Evolutionary conservation across 2,888 invertebrate species (phyloP), one percentile per base, ranked within the genome.

Genomic region (Lypha dubia): DNA sequence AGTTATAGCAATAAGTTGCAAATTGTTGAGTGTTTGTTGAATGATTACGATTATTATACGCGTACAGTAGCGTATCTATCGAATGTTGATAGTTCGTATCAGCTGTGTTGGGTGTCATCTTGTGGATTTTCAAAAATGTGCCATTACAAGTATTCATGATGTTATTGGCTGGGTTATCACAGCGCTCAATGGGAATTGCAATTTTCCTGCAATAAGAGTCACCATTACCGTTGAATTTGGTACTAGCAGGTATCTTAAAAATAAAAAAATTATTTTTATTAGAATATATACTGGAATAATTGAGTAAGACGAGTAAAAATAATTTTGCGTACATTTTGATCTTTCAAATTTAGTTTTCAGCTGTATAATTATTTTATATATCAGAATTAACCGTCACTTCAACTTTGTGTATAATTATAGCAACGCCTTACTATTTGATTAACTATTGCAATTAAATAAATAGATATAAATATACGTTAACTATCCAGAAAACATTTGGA

Each of bases 31-130:
- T 82, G 58, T 87, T 89, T 79, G 87, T 84, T 76, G 87, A 83
- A 58, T 84, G 81, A 76, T 89, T 89, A 86, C 88, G 89, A 89
- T 88, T 70, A n/a, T 75, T 90, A 89, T 90, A 90, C 89, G 89
- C 89, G 89, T 89, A 88, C 88, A 89, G 89, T 87, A 90, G 87
- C 88, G 90, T 89, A 89, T 90, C 90, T 89, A 90, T 90, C 87
- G 90, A 88, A 84, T 88, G 89, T 81, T 89, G 89, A 71, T 89
- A 89, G 81, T 88, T 88, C 56, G 77, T 86, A 49, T 89, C 89
- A 13, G 85, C 86, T 83, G 87, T 83, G 51, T 84, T 82, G 46
- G 63, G 46, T 35, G 82, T 8, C 24, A 86, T 83, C 49, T 88
- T 89, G 32, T 5, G 44, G n/a, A 15, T n/a, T 44, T 44, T 15